phyloP scores from a whole-genome alignment of 2,888 invertebrate genomes.

The Scaptomyza reducta region DNA sequence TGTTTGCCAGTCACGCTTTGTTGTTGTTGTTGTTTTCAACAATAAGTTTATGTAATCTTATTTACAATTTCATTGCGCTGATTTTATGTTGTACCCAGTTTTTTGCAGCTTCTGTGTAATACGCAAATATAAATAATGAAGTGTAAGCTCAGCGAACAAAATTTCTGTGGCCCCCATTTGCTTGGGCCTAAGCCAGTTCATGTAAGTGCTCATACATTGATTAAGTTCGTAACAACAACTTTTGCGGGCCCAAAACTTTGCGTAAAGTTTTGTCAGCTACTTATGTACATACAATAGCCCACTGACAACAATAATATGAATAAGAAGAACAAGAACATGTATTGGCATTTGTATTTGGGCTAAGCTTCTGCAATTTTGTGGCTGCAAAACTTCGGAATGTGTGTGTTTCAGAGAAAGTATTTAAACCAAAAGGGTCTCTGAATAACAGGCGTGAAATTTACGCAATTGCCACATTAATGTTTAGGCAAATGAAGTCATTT shows the following conservation, averaged over 20 bases:
- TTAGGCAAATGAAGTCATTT: conserved; percentile 70
- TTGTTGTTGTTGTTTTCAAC: conserved; percentile 62
- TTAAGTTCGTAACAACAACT: conserved; percentile 61
- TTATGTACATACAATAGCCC: conserved; percentile 64
- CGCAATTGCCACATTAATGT: conserved; percentile 75
- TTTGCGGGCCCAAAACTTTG: conserved; percentile 53
- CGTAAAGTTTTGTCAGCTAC: conserved; percentile 67
- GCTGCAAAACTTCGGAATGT: conserved; percentile 35
- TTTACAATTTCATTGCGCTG: conserved; percentile 71
- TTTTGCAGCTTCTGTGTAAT: conserved; percentile 11
- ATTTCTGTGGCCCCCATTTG: conserved; percentile 35
- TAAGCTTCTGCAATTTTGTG: conserved; percentile 68
- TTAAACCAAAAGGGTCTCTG: conserved; percentile 58
- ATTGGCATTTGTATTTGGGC: conserved; percentile 71
- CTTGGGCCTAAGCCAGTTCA: conserved; percentile 57
- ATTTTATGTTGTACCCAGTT: conserved; percentile 19
- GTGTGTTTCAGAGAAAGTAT: conserved; percentile 35
- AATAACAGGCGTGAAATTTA: conserved; percentile 71
- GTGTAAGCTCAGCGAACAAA: conserved; percentile 46
- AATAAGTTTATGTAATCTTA: conserved; percentile 78
- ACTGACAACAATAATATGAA: conserved; percentile 29
- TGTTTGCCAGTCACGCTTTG: conserved; percentile 13
- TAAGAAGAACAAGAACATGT: conserved; percentile 43
- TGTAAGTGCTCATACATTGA: conserved; percentile 71
- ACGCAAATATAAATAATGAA: conserved; percentile 72